phyloP scores from a whole-genome alignment of 2,888 invertebrate species.

The Drosophila mulleri region DNA sequence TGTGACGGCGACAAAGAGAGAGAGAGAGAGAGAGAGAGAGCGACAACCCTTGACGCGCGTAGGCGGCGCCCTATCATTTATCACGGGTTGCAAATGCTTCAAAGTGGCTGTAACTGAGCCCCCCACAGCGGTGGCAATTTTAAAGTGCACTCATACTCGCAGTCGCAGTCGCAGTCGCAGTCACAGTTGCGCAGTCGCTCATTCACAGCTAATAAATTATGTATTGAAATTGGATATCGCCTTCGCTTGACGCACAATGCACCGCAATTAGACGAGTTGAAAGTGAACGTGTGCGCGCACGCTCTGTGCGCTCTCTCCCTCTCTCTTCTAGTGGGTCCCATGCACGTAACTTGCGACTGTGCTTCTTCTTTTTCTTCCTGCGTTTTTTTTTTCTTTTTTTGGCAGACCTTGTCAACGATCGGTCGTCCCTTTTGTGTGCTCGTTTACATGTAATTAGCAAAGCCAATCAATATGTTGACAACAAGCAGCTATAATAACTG shows the following conservation, averaged over 20 bases:
- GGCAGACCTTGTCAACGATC: conserved; percentile 15
- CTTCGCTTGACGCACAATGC: conserved; percentile 56
- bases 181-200: conserved; percentile 33
- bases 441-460: conserved; percentile 47
- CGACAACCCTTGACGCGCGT: conserved; percentile 74
- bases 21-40: conserved; percentile 8
- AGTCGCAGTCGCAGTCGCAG: conserved; percentile 43
- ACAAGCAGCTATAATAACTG: conserved; percentile 60
- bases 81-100: conserved; percentile 59
- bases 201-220: conserved; percentile 67
- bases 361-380: background rate
- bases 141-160: conserved; percentile 64
- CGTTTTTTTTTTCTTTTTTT: background rate
- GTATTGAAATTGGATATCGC: conserved; percentile 68
- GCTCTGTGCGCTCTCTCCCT: background rate
- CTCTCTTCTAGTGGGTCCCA: background rate
- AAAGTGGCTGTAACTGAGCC: conserved; percentile 40
- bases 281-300: conserved; percentile 7
- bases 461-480: conserved; percentile 72
- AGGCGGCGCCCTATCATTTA: conserved; percentile 75
- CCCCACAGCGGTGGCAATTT: conserved; percentile 39
- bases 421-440: conserved; percentile 22
- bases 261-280: conserved; percentile 61
- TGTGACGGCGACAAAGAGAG: conserved; percentile 45
- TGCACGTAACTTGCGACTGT: background rate